phyloP scores from a whole-genome alignment of 2,113 vertebrate species.

The Morone chrysops region DNA sequence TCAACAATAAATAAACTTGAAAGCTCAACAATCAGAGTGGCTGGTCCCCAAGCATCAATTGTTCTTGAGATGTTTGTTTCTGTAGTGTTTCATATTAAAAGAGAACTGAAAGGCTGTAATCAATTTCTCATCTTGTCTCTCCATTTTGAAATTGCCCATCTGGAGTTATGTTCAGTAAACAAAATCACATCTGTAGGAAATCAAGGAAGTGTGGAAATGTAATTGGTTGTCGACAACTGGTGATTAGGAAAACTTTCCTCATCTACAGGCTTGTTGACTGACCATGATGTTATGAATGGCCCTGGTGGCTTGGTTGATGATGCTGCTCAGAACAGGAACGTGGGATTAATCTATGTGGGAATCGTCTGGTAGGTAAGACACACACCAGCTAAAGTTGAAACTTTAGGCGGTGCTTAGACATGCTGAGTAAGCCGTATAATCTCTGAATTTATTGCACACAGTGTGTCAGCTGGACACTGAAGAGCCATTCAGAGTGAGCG shows the following conservation, averaged over 20 bases:
- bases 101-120: conserved; percentile 41
- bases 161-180: conserved; percentile 58
- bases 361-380: neutral
- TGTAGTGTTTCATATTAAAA: conserved; percentile 20
- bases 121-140: conserved; percentile 56
- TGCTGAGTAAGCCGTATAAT: neutral
- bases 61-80: conserved; percentile 30
- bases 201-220: conserved; percentile 44
- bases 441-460: neutral
- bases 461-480: neutral
- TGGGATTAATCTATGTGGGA: conserved; percentile 2
- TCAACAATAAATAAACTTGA: conserved; percentile 11
- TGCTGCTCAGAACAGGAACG: conserved; percentile 1
- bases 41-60: neutral
- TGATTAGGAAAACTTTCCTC: conserved; percentile 42
- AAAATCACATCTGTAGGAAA: conserved; percentile 66
- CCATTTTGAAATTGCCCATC: conserved; percentile 38
- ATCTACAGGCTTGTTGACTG: conserved; percentile 30
- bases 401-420: neutral
- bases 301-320: conserved; percentile 1
- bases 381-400: neutral
- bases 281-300: neutral
- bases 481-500: no score
- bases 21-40: conserved; percentile 26
- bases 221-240: conserved; percentile 41